Evolutionary conservation across 2,113 vertebrate species (phyloP).

Genomic region (Tonatia bakeri): DNA sequence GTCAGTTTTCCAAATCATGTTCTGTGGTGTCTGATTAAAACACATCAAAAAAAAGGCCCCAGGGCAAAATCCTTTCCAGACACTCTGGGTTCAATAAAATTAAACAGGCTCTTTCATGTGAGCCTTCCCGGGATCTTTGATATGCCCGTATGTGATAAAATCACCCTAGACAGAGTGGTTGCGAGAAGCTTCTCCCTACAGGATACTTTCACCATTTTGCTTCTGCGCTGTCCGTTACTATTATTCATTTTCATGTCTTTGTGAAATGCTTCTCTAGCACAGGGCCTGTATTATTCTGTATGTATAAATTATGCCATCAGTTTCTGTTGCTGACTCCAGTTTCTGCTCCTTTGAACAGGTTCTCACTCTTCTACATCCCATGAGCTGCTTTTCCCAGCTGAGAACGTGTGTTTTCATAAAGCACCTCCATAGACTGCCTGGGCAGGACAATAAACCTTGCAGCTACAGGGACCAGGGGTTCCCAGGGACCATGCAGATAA

Average conservation of each 20-base stretch:
- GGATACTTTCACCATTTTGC: neutral
- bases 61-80: neutral
- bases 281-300: neutral
- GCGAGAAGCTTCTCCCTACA: neutral
- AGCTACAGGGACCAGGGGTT: neutral
- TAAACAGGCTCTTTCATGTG: neutral
- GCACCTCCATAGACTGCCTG: neutral
- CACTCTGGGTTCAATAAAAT: neutral
- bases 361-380: neutral
- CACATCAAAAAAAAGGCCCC: neutral
- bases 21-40: neutral
- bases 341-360: neutral
- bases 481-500: neutral
- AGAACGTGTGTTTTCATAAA: conserved; percentile 13
- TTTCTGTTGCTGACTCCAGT: neutral
- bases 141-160: fast-evolving
- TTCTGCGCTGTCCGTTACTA: neutral
- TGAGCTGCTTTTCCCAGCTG: neutral
- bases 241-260: neutral
- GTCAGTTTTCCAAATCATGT: neutral
- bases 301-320: neutral
- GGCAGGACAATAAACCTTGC: neutral
- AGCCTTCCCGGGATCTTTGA: neutral
- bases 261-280: neutral
- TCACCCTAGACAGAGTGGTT: neutral